Evolutionary conservation across 2,113 vertebrate species (phyloP).

Genomic region (Coracopsis vasa): DNA sequence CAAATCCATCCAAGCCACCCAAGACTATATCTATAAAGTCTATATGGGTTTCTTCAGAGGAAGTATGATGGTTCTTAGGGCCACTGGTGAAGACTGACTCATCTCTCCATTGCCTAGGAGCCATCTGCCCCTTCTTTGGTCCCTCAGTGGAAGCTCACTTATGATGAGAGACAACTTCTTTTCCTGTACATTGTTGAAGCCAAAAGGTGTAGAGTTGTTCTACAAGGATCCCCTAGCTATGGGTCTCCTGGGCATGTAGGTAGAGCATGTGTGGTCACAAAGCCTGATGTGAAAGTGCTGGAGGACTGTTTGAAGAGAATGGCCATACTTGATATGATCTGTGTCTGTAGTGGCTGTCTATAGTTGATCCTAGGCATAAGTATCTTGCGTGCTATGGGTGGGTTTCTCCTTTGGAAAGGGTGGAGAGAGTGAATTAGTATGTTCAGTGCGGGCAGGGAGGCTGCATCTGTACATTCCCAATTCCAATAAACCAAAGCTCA

Average conservation of each 20-base stretch:
- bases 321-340: not conserved
- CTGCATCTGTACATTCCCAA: not conserved
- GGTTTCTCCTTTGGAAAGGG: not conserved
- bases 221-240: rapidly evolving
- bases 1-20: not conserved
- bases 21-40: not conserved
- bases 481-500: not conserved
- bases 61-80: not conserved
- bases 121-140: not conserved
- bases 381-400: not conserved
- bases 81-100: not conserved
- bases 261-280: not conserved
- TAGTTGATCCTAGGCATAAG: not conserved
- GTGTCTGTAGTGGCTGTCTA: not conserved
- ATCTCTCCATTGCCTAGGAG: not conserved
- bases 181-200: not conserved
- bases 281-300: not conserved
- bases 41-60: not conserved
- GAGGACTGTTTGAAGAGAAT: not conserved
- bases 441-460: not conserved
- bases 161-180: not conserved
- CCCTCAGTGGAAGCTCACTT: not conserved
- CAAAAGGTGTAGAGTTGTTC: not conserved
- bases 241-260: not conserved
- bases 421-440: not conserved